Conservation (phyloP, 2,113 vertebrate species). For the Setophaga coronata region DNA sequence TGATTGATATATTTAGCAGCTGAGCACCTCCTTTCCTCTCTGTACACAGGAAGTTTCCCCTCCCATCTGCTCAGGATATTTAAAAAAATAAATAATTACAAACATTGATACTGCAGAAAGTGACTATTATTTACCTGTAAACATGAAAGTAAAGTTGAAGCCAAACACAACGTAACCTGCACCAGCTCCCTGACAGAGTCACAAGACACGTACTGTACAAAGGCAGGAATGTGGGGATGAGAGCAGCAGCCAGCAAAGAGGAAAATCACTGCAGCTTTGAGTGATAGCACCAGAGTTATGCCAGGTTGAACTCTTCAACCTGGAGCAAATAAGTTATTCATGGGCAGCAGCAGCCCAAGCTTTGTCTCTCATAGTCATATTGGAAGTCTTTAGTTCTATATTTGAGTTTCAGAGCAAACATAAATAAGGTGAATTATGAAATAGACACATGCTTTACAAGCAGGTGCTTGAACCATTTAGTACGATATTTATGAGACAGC, state of each 20-base stretch:
- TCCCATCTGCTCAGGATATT: slow-evolving; percentile 53
- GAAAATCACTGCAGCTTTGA: background rate
- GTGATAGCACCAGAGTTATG: fast-evolving
- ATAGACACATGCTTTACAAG: background rate
- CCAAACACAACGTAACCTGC: background rate
- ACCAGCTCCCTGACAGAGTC: fast-evolving
- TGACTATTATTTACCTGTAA: background rate
- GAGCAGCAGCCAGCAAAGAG: background rate
- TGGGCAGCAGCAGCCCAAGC: background rate
- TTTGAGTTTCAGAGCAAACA: background rate
- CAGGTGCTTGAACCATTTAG: background rate
- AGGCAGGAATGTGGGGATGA: background rate
- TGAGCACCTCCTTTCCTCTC: slow-evolving; percentile 48
- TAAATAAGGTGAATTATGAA: background rate
- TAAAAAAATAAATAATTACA: background rate
- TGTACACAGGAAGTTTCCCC: slow-evolving; percentile 41
- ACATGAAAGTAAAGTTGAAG: background rate
- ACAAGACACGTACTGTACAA: background rate
- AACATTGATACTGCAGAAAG: background rate
- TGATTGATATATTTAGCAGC: slow-evolving; percentile 21
- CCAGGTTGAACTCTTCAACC: background rate
- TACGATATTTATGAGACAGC: background rate
- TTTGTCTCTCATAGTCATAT: background rate
- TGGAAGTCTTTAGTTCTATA: background rate
- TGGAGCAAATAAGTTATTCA: background rate